Base-by-base conservation (phyloP, 1,140 invertebrate species). In the Chironomus striatipennis region DNA sequence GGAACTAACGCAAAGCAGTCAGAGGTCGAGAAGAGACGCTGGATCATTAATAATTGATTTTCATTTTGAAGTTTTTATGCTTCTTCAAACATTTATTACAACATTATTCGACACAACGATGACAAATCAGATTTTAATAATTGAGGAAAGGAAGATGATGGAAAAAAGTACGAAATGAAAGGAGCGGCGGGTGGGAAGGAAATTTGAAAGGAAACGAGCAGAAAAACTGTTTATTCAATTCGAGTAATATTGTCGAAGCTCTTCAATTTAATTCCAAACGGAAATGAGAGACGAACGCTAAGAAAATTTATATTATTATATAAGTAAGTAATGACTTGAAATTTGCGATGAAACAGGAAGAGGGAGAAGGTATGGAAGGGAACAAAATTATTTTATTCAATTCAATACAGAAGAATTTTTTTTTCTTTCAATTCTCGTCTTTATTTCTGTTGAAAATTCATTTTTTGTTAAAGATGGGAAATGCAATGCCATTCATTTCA, bases 71-170 rank as follows among this genome's bases (percentile, higher is more conserved):
- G 12, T 57, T 57, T 57, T 57, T n/a, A 12, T 57, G 12, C 12
- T 57, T n/a, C n/a, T 57, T 47, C n/a, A 4, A 12, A 57, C n/a
- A 57, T n/a, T n/a, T 57, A n/a, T n/a, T 12, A 5, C 47, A 57
- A 57, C 47, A 57, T 57, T 15, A 57, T 34, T 34, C 47, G n/a
- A n/a, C n/a, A n/a, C 17, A 70, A 18, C 18, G 65, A 70, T 70
- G 65, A 70, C 65, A 70, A 70, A 70, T 70, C 65, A 70, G 65
- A 70, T 70, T 70, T 70, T 70, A 70, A 70, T 70, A 70, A 70
- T 70, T 70, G 17, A 70, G 20, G 65, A 21, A 70, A 20, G 8
- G 17, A 10, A 57, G 47, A 57, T 57, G 47, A 57, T n/a, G n/a
- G 15, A 57, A 57, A 10, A 57, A 57, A 12, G 12, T 12, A 57